Evolutionary conservation across 2,113 vertebrate genomes (phyloP), one percentile per base, ranked within the genome.

Genomic region (Clupea harengus): DNA sequence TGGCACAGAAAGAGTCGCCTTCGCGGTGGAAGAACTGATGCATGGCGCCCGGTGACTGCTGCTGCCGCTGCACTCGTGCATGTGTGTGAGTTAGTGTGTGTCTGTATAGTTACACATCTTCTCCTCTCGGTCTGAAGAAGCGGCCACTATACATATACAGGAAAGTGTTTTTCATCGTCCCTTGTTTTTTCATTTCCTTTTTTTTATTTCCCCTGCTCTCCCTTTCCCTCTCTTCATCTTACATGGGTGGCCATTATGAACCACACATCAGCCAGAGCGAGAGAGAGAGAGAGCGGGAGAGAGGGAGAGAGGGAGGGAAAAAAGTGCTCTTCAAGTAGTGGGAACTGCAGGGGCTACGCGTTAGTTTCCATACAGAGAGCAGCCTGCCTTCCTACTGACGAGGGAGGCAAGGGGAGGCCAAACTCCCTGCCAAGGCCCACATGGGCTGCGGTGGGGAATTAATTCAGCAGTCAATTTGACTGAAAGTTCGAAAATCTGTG

Each of bases 391-490:
- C 13, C 87, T 88, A 90, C 91, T 93, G 93, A 93, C 92, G 94
- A 94, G 93, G 87, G 89, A 94, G 93, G 92, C 82, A 89, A 93
- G 92, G 92, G 93, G 89, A 91, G 92, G 90, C 92, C 93, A 75
- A 94, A 45, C 87, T 39, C 90, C 81, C 90, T 96, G 94, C 94
- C 96, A 96, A 94, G 93, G 95, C 95, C 93, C 95, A 94, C 95
- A 95, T 92, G 72, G 92, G 93, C 93, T 95, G 94, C 94, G 96
- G 94, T 94, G 93, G 93, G 96, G 94, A 95, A 95, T 95, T 95
- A 94, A 95, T 96, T 97, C 95, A 96, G 94, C 95, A 96, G 96
- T 96, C 93, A 96, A 95, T 96, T 96, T 96, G 94, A 96, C 94
- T 96, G 92, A 94, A 95, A 97, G 95, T 96, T 96, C 94, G 90